phyloP scores from a whole-genome alignment of 2,113 vertebrate genomes.

The Campylomormyrus tamandua region DNA sequence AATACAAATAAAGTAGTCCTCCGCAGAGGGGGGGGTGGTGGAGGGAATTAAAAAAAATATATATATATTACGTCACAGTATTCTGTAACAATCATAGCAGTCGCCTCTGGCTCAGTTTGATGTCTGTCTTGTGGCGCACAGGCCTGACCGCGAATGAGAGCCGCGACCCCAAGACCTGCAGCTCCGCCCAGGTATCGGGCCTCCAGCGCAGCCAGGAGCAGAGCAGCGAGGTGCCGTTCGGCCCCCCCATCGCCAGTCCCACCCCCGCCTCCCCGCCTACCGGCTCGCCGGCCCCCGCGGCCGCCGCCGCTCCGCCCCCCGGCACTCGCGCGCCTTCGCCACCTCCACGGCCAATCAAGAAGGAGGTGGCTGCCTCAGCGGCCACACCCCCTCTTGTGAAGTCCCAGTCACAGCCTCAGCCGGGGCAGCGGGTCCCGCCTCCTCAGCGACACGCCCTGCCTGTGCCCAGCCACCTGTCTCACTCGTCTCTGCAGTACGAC shows the following conservation, averaged over 20 bases:
- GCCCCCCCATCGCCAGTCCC: conserved; percentile 57
- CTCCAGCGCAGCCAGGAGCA: conserved; percentile 75
- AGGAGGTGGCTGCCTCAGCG: conserved; percentile 51
- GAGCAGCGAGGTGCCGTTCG: conserved; percentile 63
- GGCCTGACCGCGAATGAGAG: neutral
- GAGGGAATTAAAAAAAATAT: too few relatives aligned
- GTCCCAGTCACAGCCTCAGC: conserved; percentile 43
- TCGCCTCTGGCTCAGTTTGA: neutral
- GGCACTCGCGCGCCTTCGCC: conserved; percentile 39
- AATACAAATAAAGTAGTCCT: too few relatives aligned
- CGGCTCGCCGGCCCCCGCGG: conserved; percentile 32
- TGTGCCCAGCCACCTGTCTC: neutral
- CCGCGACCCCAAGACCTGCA: conserved; percentile 55
- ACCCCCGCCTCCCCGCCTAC: conserved; percentile 34
- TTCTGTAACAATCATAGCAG: too few relatives aligned
- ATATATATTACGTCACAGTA: too few relatives aligned
- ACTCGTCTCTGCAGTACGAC: neutral
- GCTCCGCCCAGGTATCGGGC: conserved; percentile 65
- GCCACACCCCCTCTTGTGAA: conserved; percentile 55
- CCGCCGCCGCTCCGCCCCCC: conserved; percentile 23
- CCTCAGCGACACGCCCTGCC: conserved; percentile 41
- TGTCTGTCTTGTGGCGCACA: neutral
- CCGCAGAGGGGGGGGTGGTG: too few relatives aligned
- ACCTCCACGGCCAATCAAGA: conserved; percentile 61
- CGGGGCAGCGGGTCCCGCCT: conserved; percentile 53